Percentiles rank a stretch among this genome's conserved stretches.
These are phyloP conservation scores for Hiodon tergisus DNA, from an alignment of 2,113 vertebrate genomes.

Conservation along the genomic window DNA sequence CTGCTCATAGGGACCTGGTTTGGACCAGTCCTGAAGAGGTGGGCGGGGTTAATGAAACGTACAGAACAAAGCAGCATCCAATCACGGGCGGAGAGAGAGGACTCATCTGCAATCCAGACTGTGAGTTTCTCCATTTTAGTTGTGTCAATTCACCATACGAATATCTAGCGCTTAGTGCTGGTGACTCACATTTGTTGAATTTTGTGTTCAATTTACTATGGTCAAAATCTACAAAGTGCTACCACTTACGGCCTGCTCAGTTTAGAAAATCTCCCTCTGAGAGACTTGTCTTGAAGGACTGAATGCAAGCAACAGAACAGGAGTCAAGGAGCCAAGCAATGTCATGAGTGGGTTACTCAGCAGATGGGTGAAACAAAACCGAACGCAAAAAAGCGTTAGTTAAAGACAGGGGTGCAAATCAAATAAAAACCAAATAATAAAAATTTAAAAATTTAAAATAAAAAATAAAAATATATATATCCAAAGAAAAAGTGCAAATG, in stretches of 20 bases:
- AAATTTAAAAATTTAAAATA: slow-evolving; percentile 1
- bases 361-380: slow-evolving; percentile 40
- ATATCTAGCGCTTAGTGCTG: background rate
- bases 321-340: slow-evolving; percentile 40
- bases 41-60: slow-evolving; percentile 36
- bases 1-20: slow-evolving; percentile 76
- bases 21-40: slow-evolving; percentile 83
- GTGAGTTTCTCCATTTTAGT: slow-evolving; percentile 12
- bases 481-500: slow-evolving; percentile 43
- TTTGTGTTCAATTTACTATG: background rate
- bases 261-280: slow-evolving; percentile 32
- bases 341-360: slow-evolving; percentile 46
- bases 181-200: no score
- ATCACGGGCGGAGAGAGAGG: background rate
- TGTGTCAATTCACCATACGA: background rate
- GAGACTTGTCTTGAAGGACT: slow-evolving; percentile 26
- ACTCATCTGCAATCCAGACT: slow-evolving; percentile 22
- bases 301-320: slow-evolving; percentile 19
- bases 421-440: slow-evolving; percentile 27
- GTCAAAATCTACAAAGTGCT: background rate
- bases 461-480: slow-evolving; percentile 14
- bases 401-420: slow-evolving; percentile 23
- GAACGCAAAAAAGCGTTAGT: slow-evolving; percentile 19
- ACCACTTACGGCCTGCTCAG: slow-evolving; percentile 16
- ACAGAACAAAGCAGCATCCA: background rate